These are phyloP conservation scores for Acrobasis repandana DNA, from an alignment of 2,888 invertebrate species.

Conservation along the genomic window DNA sequence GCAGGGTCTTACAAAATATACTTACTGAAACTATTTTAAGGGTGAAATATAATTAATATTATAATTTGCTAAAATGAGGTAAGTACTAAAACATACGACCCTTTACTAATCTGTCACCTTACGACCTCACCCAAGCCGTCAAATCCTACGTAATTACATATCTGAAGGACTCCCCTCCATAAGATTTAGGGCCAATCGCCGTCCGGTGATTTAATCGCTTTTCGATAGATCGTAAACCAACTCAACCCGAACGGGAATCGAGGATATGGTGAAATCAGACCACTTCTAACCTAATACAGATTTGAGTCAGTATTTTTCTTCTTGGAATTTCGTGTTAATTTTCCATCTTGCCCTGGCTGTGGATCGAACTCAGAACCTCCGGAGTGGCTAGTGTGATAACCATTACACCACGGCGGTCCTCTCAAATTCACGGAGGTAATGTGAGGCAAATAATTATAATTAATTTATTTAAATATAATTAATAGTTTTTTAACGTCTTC, in stretches of 20 bases:
- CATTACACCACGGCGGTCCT: no score
- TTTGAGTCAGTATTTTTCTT: no score
- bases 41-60: no score
- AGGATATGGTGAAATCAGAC: background rate
- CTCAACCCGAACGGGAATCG: constrained; percentile 9
- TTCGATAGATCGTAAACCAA: constrained; percentile 17
- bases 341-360: no score
- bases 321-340: background rate
- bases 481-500: no score
- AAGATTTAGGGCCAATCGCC: constrained; percentile 13
- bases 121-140: background rate
- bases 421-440: no score
- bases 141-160: background rate
- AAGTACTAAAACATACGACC: background rate
- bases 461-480: no score
- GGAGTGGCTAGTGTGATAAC: no score
- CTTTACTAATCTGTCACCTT: constrained; percentile 11
- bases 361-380: no score
- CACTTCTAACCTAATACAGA: constrained; percentile 7
- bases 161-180: background rate
- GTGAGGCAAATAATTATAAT: no score
- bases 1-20: no score
- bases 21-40: no score
- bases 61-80: background rate
- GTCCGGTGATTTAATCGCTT: constrained; percentile 15